Base-by-base conservation (phyloP, 1,140 invertebrate species). In the Drosophila lacertosa region DNA sequence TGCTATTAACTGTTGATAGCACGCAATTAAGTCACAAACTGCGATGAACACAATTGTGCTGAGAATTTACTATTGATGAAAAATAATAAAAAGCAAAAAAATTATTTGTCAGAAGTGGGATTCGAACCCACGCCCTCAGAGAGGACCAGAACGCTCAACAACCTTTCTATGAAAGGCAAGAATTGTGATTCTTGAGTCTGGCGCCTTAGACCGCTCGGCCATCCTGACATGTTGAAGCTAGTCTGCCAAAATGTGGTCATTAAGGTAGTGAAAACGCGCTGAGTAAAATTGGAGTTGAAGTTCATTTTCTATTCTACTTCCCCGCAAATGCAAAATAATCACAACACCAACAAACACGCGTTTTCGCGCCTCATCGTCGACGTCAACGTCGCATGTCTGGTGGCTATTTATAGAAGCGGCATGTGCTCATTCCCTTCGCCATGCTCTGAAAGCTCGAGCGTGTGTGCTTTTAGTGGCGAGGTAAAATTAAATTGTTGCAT, bases 121-220 rank as follows among this genome's bases (percentile, higher is more conserved):
- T 95, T 95, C 94, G 95, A 95, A 95, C 95, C 95, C 95, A 95
- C 95, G 95, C 95, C 95, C 94, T 95, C 95, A 95, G 93, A 94
- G 95, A 95, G 94, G 94, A 95, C 94, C 95, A 95, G 94, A 95
- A 95, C 91, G 88, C 94, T 93, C 93, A 86, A 40, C 53, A 9
- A 48, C 75, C 80, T 62, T 65, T 79, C 72, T 79, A 22, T 4
- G 75, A 83, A 76, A 71, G 64, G 80, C 57, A 83, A 83, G 75
- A 75, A 75, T 44, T 33, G 0, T 53, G 37, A 42, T 58, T 76
- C 78, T 74, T 63, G 63, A 64, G 53, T 94, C 93, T 94, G 93
- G 93, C 93, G 93, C 93, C 94, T 94, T 94, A 94, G 93, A 94
- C 94, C 94, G 93, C 93, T 94, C 93, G 93, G 93, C 93, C 93